Base-by-base conservation (phyloP, 2,797 vertebrate species). In the Pangasius mekongensis region DNA sequence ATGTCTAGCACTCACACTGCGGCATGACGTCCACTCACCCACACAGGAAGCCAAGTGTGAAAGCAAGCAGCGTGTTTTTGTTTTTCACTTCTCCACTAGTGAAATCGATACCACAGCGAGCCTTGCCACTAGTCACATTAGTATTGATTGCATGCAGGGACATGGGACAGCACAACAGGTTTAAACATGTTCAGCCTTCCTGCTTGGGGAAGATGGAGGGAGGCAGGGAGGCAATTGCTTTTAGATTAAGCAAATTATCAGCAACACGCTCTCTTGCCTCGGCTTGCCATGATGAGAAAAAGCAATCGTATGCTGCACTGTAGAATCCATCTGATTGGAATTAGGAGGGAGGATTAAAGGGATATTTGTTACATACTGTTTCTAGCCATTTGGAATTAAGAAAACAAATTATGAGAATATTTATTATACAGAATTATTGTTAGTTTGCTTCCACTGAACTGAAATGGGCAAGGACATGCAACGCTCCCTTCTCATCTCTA, bases 221-320 rank as follows among this genome's bases (percentile, higher is more conserved):
- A 76, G 84, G 77, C 78, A 71, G 73, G 24, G 66, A 91, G 87
- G 89, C 87, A 86, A 91, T 92, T 89, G 78, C 88, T 92, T 93
- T 94, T 93, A 94, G 91, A 94, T 94, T 94, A 90, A 87, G 62
- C 83, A 85, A 90, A 92, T 91, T 87, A 92, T 91, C 80, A 83
- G 86, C 66, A 86, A 67, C 86, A 78, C 43, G 7, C 73, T 85
- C 84, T 84, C 69, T 30, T 43, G 71, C 66, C 58, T 60, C 3
- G 3, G 77, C 71, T 71, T 66, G 47, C 64, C 4, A 5, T 27
- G 84, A 83, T 76, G 62, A n/a, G 76, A 71, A 81, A 86, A 86
- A 85, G 36, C 22, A 86, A 90, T 80, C 52, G 39, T 81, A 64
- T 36, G 0, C n/a, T 27, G n/a, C 83, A 69, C 30, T 16, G 49